These are phyloP conservation scores for Drosophila busckii DNA, from an alignment of 1,140 invertebrate species.

Conservation along the genomic window DNA sequence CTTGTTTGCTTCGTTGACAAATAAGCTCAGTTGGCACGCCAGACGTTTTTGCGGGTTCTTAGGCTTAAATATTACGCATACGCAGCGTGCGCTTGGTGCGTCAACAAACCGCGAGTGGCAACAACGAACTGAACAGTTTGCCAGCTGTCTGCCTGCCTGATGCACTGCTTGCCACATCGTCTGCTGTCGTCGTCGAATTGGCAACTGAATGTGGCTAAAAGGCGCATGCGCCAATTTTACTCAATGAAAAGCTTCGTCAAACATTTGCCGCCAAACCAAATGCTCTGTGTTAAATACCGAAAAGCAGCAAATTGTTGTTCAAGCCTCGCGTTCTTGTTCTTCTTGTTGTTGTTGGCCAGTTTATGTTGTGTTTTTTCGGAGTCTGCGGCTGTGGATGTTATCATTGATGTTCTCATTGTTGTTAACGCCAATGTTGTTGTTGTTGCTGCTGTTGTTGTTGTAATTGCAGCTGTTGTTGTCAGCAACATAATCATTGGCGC, in stretches of 20 bases:
- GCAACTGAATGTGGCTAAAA: slow-evolving; percentile 11
- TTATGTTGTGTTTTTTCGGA: slow-evolving; percentile 44
- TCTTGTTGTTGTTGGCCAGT: neutral
- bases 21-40: no score
- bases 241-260: slow-evolving; percentile 65
- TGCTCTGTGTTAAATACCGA: slow-evolving; percentile 52
- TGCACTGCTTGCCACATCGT: no score
- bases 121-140: slow-evolving; percentile 50
- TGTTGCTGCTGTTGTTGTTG: slow-evolving; percentile 13
- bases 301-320: no score
- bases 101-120: slow-evolving; percentile 53
- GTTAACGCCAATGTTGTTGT: slow-evolving; percentile 1
- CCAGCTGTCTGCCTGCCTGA: no score
- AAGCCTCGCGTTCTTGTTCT: no score
- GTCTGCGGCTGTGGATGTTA: slow-evolving; percentile 40
- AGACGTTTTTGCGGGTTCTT: no score
- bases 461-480: slow-evolving; percentile 49
- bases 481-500: slow-evolving; percentile 72
- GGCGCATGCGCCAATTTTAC: slow-evolving; percentile 67
- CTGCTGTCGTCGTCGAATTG: no score
- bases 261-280: slow-evolving; percentile 41
- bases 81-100: slow-evolving; percentile 36
- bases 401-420: slow-evolving; percentile 31
- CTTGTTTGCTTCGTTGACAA: no score
- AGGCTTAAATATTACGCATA: slow-evolving; percentile 38